A percentile compares a stretch with the other conserved stretches of the same genome.
Evolutionary conservation across 1,140 invertebrate species (phyloP).

Genomic region (Panonychus citri): DNA sequence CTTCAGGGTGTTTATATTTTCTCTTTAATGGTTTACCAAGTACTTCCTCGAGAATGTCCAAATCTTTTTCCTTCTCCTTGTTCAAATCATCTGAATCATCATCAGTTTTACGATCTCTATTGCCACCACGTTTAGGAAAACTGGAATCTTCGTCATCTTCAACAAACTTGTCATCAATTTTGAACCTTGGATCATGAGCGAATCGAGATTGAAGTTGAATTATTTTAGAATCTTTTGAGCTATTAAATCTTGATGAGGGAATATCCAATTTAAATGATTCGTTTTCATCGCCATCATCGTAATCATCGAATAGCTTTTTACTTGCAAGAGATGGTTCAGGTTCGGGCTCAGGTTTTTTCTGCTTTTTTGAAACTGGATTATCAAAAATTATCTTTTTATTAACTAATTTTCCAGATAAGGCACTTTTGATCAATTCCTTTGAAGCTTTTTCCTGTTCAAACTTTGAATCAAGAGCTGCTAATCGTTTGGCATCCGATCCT

Average conservation of each 20-base stretch:
- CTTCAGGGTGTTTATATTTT: background rate
- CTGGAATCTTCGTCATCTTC: constrained; percentile 22
- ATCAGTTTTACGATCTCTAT: background rate
- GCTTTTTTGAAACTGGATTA: background rate
- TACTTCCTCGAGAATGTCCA: background rate
- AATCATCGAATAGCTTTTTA: constrained; percentile 27
- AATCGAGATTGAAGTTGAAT: constrained; percentile 7
- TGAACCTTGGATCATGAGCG: constrained; percentile 13
- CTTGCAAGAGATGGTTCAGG: too few species aligned
- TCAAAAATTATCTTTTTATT: background rate
- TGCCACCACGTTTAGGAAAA: background rate
- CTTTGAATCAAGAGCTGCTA: background rate
- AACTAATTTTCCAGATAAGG: background rate
- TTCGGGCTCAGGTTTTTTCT: background rate
- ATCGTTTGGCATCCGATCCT: background rate
- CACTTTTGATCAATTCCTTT: background rate
- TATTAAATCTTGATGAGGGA: background rate
- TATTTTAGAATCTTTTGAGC: constrained; percentile 2
- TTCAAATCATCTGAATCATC: background rate
- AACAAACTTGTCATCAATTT: constrained; percentile 8
- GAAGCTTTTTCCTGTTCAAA: background rate
- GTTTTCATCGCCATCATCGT: constrained; percentile 37
- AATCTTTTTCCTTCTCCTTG: background rate
- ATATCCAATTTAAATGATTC: constrained; percentile 19
- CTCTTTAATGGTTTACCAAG: background rate